Conservation (phyloP, 2,888 invertebrate species). For the Mystacides longicornis region DNA sequence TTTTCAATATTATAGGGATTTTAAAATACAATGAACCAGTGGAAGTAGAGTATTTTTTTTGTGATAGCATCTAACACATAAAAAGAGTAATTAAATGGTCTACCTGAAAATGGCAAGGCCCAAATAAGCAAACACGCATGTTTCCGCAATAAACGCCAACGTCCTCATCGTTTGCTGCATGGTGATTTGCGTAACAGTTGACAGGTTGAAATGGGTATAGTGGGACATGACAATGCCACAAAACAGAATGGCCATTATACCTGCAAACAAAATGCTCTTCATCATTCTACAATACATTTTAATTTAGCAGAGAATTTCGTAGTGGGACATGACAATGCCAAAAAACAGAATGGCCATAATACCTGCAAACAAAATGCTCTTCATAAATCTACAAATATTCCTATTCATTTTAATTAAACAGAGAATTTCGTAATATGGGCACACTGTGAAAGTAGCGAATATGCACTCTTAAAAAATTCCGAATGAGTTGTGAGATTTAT, state of each 20-base stretch:
- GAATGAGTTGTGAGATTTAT: too few relatives aligned
- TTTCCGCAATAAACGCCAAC: slow-evolving; percentile 95
- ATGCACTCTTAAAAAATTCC: too few relatives aligned
- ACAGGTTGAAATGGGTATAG: slow-evolving; percentile 97
- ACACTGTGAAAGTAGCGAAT: too few relatives aligned
- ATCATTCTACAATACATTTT: too few relatives aligned
- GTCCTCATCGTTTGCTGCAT: slow-evolving; percentile 99
- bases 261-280: slow-evolving; percentile 45
- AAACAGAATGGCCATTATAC: slow-evolving; percentile 98
- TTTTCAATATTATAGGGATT: too few relatives aligned
- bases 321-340: slow-evolving; percentile 99
- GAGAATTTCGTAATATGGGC: too few relatives aligned
- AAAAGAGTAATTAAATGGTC: too few relatives aligned
- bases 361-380: slow-evolving; percentile 52
- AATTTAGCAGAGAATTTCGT: too few relatives aligned
- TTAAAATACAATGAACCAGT: too few relatives aligned
- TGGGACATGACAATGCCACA: slow-evolving; percentile 99
- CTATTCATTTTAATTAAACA: too few relatives aligned
- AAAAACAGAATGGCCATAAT: slow-evolving; percentile 99
- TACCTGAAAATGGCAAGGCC: slow-evolving; percentile 74
- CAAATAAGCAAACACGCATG: slow-evolving; percentile 97
- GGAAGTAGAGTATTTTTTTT: neutral
- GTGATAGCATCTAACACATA: too few relatives aligned
- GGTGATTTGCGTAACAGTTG: slow-evolving; percentile 97
- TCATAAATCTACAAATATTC: too few relatives aligned